These are phyloP conservation scores for Phymatocera aterrima DNA, from an alignment of 2,888 invertebrate species.

Conservation along the genomic window DNA sequence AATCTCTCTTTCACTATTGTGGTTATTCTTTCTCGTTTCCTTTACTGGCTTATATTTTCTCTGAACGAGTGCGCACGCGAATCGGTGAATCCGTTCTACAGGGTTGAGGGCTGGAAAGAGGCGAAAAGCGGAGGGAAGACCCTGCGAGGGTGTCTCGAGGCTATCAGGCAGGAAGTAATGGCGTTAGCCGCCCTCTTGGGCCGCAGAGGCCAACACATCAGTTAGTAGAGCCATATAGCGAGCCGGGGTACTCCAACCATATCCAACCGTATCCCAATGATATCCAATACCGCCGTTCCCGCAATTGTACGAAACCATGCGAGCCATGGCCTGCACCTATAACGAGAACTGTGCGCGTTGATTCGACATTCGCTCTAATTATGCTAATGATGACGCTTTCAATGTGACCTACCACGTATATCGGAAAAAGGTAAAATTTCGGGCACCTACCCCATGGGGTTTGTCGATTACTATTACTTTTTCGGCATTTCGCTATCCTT, in stretches of 20 bases:
- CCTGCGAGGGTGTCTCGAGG: constrained; percentile 60
- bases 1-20: constrained; percentile 54
- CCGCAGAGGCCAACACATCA: constrained; percentile 65
- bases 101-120: constrained; percentile 16
- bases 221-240: constrained; percentile 55
- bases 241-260: constrained; percentile 16
- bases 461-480: not conserved
- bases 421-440: constrained; percentile 22
- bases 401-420: not conserved
- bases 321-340: not conserved
- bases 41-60: constrained; percentile 29
- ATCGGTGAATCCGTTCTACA: constrained; percentile 32
- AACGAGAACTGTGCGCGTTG: not conserved
- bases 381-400: constrained; percentile 58
- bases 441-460: not conserved
- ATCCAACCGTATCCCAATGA: constrained; percentile 35
- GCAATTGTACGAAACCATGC: constrained; percentile 19
- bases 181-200: constrained; percentile 60
- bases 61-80: constrained; percentile 30
- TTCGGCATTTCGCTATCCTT: too few relatives aligned
- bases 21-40: constrained; percentile 52
- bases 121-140: constrained; percentile 39
- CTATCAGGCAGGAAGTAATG: constrained; percentile 65
- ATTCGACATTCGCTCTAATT: constrained; percentile 58
- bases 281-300: constrained; percentile 28